These are phyloP conservation scores for Apotomis turbidana DNA, from an alignment of 2,888 invertebrate genomes.

Conservation along the genomic window DNA sequence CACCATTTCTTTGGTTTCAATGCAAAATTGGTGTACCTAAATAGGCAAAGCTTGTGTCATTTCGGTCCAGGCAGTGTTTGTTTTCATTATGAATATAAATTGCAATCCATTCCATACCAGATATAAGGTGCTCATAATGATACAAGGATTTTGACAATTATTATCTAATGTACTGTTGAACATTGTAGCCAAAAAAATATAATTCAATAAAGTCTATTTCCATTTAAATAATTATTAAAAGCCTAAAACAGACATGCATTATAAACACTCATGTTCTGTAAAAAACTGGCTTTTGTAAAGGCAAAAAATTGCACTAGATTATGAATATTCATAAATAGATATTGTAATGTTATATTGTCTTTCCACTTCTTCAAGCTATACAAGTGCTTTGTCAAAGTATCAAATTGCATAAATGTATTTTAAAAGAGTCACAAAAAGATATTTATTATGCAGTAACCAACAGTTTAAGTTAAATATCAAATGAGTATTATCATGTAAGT, in stretches of 20 bases:
- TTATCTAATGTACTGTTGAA: background rate
- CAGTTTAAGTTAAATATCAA: background rate
- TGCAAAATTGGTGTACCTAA: no score
- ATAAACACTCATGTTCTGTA: no score
- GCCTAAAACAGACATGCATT: no score
- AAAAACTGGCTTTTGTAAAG: no score
- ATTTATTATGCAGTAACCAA: background rate
- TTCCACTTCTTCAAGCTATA: background rate
- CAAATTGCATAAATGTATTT: constrained; percentile 19
- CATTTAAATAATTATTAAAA: no score
- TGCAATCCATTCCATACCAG: background rate
- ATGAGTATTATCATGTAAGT: constrained; percentile 7
- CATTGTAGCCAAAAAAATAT: background rate
- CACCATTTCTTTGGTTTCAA: no score
- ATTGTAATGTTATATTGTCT: background rate
- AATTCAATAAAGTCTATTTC: background rate
- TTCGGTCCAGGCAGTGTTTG: no score
- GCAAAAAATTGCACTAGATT: background rate
- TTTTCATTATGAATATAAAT: no score
- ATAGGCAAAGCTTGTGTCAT: no score
- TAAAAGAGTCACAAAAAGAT: constrained; percentile 19
- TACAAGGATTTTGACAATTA: no score
- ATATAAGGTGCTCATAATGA: no score
- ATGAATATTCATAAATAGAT: background rate
- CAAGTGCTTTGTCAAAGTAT: constrained; percentile 31